Percentiles rank a stretch among this genome's conserved stretches.
Evolutionary conservation across 2,113 vertebrate species (phyloP).

Genomic region (Excalfactoria chinensis): DNA sequence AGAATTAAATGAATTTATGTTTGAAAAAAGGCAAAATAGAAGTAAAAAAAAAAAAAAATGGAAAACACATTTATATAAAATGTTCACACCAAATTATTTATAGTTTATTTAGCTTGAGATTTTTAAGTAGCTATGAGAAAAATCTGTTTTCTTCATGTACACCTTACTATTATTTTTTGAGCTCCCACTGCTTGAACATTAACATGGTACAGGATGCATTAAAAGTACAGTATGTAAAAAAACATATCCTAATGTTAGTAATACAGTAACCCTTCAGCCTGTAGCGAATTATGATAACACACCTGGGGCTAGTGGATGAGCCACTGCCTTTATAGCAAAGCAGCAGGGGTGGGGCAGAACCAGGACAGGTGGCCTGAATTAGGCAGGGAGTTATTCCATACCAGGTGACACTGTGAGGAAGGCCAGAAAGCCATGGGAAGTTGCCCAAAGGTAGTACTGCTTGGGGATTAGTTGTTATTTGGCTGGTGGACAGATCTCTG

Average conservation of each 20-base stretch:
- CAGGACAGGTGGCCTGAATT: background rate
- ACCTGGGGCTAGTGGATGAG: too few relatives aligned
- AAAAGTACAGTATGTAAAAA: background rate
- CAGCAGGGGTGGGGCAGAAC: too few relatives aligned
- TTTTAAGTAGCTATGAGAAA: conserved; percentile 52
- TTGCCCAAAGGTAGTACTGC: background rate
- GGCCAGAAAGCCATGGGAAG: background rate
- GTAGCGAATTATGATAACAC: too few relatives aligned
- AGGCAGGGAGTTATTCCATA: background rate
- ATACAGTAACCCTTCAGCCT: background rate
- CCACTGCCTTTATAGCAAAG: background rate
- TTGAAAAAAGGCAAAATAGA: conserved; percentile 55
- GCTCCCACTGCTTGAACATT: conserved; percentile 3
- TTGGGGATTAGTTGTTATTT: background rate
- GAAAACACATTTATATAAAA: conserved; percentile 57
- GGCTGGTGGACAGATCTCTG: too few relatives aligned
- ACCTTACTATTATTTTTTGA: conserved; percentile 52
- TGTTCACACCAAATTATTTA: conserved; percentile 58
- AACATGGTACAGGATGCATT: background rate
- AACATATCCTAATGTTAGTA: background rate
- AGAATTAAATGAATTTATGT: conserved; percentile 64
- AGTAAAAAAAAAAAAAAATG: conserved; percentile 66
- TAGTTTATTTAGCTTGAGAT: conserved; percentile 45
- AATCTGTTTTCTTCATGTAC: conserved; percentile 53
- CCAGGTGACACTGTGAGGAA: background rate